Percentiles rank a stretch among this genome's conserved stretches.
Conservation (phyloP, 2,797 vertebrate genomes). For the Schizothorax lantsangensis region DNA sequence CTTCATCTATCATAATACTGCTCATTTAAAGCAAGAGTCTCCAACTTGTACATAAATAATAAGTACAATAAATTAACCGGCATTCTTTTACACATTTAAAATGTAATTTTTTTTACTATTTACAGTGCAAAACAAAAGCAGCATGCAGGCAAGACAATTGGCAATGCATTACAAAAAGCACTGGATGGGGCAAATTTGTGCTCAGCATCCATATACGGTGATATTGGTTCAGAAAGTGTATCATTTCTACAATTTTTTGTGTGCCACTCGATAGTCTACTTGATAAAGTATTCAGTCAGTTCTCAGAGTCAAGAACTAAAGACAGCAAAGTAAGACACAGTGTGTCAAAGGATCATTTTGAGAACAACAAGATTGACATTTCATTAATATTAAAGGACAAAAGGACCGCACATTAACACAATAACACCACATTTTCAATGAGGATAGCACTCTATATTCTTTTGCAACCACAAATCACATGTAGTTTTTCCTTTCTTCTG, state of each 20-base stretch:
- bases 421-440: constrained; percentile 38
- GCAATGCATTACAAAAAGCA: constrained; percentile 70
- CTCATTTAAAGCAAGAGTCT: constrained; percentile 68
- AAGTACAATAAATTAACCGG: constrained; percentile 69
- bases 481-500: not conserved
- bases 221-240: constrained; percentile 1
- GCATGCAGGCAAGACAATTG: constrained; percentile 79
- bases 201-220: constrained; percentile 59
- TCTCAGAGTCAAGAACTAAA: constrained; percentile 28
- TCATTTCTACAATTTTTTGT: not conserved
- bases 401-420: constrained; percentile 30
- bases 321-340: constrained; percentile 42
- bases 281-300: not conserved
- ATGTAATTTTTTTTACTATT: constrained; percentile 75
- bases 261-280: constrained; percentile 25
- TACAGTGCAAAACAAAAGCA: constrained; percentile 78
- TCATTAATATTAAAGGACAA: constrained; percentile 21
- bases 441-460: constrained; percentile 41
- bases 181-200: constrained; percentile 59
- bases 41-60: constrained; percentile 67
- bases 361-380: constrained; percentile 51
- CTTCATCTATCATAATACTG: constrained; percentile 74
- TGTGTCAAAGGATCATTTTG: constrained; percentile 56
- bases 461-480: constrained; percentile 43
- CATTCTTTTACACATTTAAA: constrained; percentile 69